These are phyloP conservation scores for Eupithecia vulgata DNA, from an alignment of 2,888 invertebrate genomes.

Conservation along the genomic window DNA sequence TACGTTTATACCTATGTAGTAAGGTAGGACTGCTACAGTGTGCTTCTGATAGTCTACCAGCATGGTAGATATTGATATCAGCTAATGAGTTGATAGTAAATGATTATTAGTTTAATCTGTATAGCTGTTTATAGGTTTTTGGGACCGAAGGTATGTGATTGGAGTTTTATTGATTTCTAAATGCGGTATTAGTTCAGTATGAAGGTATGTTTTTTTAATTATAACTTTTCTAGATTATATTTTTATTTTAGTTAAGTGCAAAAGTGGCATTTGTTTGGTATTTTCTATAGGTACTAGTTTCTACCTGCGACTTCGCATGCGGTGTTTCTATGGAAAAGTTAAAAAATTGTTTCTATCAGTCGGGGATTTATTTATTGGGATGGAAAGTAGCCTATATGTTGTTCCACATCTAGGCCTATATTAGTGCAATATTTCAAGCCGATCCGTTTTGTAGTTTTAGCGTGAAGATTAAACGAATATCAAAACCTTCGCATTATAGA, in stretches of 20 bases:
- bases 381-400: too few species aligned
- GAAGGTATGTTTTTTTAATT: too few species aligned
- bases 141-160: slow-evolving; percentile 32
- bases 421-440: too few species aligned
- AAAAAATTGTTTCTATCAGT: too few species aligned
- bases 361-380: too few species aligned
- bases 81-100: slow-evolving; percentile 23
- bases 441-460: too few species aligned
- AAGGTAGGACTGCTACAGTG: neutral
- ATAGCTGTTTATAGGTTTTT: slow-evolving; percentile 26
- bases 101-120: slow-evolving; percentile 30
- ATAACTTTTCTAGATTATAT: too few species aligned
- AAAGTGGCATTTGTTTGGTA: neutral
- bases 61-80: slow-evolving; percentile 3
- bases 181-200: neutral
- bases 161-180: neutral
- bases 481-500: too few species aligned
- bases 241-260: neutral
- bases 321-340: too few species aligned
- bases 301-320: too few species aligned
- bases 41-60: neutral
- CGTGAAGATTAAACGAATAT: too few species aligned
- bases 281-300: neutral
- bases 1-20: neutral
- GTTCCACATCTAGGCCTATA: too few species aligned